Conservation (phyloP, 2,113 vertebrate genomes). For the Bos taurus region ARS-UCD2.0 NC_037345.1:19913501-19914000, state of each 20-base stretch:
- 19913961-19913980: background rate
- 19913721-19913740: background rate
- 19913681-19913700: background rate
- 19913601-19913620: background rate
- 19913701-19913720: background rate
- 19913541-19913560: background rate
- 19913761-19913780: background rate
- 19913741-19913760: background rate
- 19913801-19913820: background rate
- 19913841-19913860: background rate
- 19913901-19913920: background rate
- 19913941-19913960: background rate
- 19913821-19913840: background rate
- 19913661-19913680: background rate
- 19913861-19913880: background rate
- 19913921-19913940: too few relatives aligned
- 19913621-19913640: background rate
- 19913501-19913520: background rate
- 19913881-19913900: background rate
- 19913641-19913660: background rate
- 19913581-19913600: background rate
- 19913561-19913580: background rate
- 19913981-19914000: fast-evolving
- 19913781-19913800: too few relatives aligned
- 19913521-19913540: background rate